Conservation (phyloP, 2,797 vertebrate species). For the Catharus ustulatus region DNA sequence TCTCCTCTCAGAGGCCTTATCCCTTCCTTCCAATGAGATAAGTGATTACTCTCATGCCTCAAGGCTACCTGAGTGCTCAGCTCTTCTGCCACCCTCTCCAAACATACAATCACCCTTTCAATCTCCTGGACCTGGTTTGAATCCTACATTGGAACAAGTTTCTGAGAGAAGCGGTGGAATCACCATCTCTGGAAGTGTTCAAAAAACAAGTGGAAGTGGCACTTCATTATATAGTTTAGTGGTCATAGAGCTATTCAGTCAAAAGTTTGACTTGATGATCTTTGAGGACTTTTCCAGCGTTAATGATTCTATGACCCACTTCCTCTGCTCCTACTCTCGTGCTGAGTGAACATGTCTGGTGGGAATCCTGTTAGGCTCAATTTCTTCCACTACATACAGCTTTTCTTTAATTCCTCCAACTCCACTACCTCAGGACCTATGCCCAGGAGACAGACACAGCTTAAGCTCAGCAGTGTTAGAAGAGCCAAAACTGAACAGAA, state of each 20-base stretch:
- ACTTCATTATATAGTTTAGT: not conserved
- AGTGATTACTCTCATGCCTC: not conserved
- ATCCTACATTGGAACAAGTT: not conserved
- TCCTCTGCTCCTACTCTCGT: not conserved
- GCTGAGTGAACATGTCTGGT: not conserved
- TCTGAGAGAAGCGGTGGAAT: not conserved
- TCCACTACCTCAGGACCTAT: not conserved
- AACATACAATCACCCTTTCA: not conserved
- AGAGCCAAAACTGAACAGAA: not conserved
- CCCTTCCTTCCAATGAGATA: not conserved
- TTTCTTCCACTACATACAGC: not conserved
- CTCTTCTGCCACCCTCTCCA: not conserved
- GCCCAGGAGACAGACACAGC: not conserved
- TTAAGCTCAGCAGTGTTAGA: not conserved
- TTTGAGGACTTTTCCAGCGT: not conserved
- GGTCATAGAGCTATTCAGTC: not conserved
- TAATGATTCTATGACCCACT: not conserved
- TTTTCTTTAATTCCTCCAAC: not conserved
- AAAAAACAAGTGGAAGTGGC: not conserved
- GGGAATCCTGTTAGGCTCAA: not conserved
- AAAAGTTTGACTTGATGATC: not conserved
- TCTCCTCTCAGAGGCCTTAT: not conserved
- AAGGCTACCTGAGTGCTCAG: not conserved
- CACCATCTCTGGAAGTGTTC: not conserved
- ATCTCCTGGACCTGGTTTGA: not conserved